These are phyloP conservation scores for Tribolium freemani DNA, from an alignment of 2,888 invertebrate genomes.

Conservation along the genomic window DNA sequence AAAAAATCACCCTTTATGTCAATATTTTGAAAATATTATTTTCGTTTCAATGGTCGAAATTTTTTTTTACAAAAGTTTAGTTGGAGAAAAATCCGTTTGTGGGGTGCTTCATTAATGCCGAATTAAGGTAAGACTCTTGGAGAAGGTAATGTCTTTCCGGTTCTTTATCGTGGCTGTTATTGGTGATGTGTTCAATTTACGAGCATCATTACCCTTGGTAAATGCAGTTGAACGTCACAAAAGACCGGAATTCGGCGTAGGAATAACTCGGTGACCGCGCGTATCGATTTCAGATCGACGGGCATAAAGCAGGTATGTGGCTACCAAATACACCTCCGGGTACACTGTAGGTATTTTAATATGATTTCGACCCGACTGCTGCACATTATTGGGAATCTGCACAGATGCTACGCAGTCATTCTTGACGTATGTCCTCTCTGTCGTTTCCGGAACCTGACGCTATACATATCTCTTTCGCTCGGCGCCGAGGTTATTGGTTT, in stretches of 20 bases:
- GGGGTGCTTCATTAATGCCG: too few species aligned
- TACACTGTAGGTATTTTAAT: slow-evolving; percentile 65
- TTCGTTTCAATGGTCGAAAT: too few species aligned
- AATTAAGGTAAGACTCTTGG: background rate
- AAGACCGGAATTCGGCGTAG: slow-evolving; percentile 28
- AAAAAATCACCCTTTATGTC: too few species aligned
- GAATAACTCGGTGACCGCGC: slow-evolving; percentile 30
- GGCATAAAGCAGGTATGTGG: slow-evolving; percentile 65
- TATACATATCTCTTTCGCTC: slow-evolving; percentile 47
- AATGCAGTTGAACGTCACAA: slow-evolving; percentile 29
- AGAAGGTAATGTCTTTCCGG: slow-evolving; percentile 34
- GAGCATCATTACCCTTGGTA: slow-evolving; percentile 42
- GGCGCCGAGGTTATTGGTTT: slow-evolving; percentile 61
- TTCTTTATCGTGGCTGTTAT: slow-evolving; percentile 35
- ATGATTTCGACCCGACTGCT: slow-evolving; percentile 66
- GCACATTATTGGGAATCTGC: slow-evolving; percentile 68
- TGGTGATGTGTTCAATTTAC: slow-evolving; percentile 42
- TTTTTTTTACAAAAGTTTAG: too few species aligned
- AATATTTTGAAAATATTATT: too few species aligned
- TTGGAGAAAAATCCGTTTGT: too few species aligned
- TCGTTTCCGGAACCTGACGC: slow-evolving; percentile 44
- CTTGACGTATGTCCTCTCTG: slow-evolving; percentile 48
- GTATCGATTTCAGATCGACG: slow-evolving; percentile 46
- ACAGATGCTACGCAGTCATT: slow-evolving; percentile 67
- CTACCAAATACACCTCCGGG: slow-evolving; percentile 65